Evolutionary conservation across 2,888 invertebrate species (phyloP).

Genomic region (Nemotelus pantherinus): DNA sequence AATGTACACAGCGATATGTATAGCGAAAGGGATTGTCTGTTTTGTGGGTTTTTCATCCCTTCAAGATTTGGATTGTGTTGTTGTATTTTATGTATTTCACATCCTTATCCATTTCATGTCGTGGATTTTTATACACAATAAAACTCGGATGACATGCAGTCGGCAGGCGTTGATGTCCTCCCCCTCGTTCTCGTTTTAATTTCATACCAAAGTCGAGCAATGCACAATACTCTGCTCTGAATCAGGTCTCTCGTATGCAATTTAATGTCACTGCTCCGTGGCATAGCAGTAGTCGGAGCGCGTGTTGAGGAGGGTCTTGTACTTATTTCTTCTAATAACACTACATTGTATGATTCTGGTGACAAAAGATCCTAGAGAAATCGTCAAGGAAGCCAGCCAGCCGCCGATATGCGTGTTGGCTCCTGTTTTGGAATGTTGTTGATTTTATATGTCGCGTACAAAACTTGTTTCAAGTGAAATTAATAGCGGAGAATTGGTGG

Average conservation of each 20-base stretch:
- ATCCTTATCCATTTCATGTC: slow-evolving; percentile 37
- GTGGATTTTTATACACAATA: slow-evolving; percentile 32
- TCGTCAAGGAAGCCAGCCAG: no score
- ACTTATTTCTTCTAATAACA: no score
- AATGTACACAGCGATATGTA: neutral
- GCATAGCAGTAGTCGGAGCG: no score
- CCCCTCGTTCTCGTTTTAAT: slow-evolving; percentile 11
- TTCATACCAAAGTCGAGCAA: neutral
- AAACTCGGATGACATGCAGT: slow-evolving; percentile 27
- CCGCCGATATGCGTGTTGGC: no score
- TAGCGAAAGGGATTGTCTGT: slow-evolving; percentile 15
- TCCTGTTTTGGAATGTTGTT: no score
- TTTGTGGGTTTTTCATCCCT: neutral
- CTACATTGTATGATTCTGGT: no score
- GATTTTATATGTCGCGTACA: no score
- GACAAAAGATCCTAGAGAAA: no score
- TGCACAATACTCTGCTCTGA: neutral
- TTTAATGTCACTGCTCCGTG: neutral
- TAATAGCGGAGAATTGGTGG: no score
- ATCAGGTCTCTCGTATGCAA: slow-evolving; percentile 17
- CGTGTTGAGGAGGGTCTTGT: no score
- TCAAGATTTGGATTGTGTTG: neutral
- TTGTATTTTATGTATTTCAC: slow-evolving; percentile 20
- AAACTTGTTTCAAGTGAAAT: no score
- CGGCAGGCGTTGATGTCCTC: neutral